Evolutionary conservation across 2,888 invertebrate genomes (phyloP), one percentile per base, ranked within the genome.

Genomic region (Diloba caeruleocephala): DNA sequence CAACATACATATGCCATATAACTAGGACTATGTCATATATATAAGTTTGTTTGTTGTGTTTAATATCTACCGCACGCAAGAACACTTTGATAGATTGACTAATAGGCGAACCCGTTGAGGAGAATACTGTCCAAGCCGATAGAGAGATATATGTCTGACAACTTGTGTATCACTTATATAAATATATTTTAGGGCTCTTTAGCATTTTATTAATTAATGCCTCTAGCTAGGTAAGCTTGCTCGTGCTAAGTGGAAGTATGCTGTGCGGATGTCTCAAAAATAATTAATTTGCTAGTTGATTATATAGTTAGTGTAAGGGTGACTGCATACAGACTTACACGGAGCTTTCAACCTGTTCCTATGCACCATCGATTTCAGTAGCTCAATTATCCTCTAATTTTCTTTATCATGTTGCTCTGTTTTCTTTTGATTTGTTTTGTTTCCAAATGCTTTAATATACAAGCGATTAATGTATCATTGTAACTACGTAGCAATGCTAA

Each of bases 51-150:
- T 61, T 61, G 70, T 53, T 65, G 33, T 21, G 31, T 61, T 49
- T 54, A 42, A 61, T 70, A 69, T 64, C 63, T 66, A 75, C 71
- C 66, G 69, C 79, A 76, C 71, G 72, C 71, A 49, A 78, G 60
- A 46, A 53, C 67, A 44, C 53, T 79, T 81, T 79, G 78, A 82
- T 81, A 80, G 74, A 82, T 82, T 84, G 81, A 84, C 78, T 84
- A 83, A 82, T 85, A 80, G 76, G 74, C 74, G 74, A 81, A 79
- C 79, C 78, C 59, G 51, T 66, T 53, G 57, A 65, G 58, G 63
- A 71, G 69, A 61, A 60, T 52, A 62, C 48, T 31, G 43, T 56
- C 10, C 69, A 59, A 65, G 45, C 38, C 55, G 62, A 63, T 69
- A 69, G 70, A 74, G 65, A 74, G 65, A 73, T 68, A 72, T 76